Percentiles rank a stretch among this genome's conserved stretches.
Evolutionary conservation across 2,113 vertebrate genomes (phyloP).

Genomic region (Mastomys coucha): DNA sequence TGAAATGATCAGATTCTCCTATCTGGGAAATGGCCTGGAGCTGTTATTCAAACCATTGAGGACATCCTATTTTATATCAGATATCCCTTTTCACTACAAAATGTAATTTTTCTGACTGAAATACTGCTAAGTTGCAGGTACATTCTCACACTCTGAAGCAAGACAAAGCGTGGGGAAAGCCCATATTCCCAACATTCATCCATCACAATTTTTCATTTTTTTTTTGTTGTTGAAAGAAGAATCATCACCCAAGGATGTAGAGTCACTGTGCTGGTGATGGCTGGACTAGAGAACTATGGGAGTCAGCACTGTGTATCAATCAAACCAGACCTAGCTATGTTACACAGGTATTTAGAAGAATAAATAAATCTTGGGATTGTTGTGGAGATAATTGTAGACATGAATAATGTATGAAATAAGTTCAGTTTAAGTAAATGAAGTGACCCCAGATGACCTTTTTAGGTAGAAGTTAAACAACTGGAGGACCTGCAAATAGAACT

Average conservation of each 20-base stretch:
- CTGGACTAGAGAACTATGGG: neutral
- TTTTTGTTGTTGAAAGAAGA: neutral
- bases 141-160: neutral
- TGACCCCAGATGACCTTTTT: neutral
- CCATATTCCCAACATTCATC: neutral
- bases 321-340: neutral
- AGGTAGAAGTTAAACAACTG: neutral
- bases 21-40: neutral
- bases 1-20: slow-evolving; percentile 15
- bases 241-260: neutral
- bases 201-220: neutral
- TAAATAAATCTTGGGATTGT: neutral
- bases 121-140: neutral
- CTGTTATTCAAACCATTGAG: neutral
- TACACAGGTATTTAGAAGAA: neutral
- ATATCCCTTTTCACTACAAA: slow-evolving; percentile 22
- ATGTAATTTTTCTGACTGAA: neutral
- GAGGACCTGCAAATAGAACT: neutral
- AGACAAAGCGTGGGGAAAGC: neutral
- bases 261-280: neutral
- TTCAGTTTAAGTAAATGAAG: neutral
- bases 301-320: neutral
- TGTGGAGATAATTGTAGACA: neutral
- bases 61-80: neutral
- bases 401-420: neutral